These are phyloP conservation scores for Zaprionus gabonicus DNA, from an alignment of 1,140 invertebrate species.

Conservation along the genomic window DNA sequence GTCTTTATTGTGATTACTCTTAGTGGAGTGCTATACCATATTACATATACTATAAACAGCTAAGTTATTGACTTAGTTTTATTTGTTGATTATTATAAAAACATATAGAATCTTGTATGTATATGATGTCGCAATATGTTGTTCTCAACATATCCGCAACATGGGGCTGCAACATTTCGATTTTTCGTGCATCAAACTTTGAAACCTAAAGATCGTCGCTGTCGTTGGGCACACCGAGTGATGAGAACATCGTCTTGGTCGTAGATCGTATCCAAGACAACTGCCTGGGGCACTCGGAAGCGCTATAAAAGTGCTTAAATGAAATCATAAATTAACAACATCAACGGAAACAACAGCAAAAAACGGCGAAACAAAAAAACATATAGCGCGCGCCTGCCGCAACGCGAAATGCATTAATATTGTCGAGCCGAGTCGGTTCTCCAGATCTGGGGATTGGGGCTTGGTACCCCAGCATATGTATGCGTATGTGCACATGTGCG, in stretches of 20 bases:
- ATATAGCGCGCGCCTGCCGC: constrained; percentile 67
- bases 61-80: neutral
- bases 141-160: too few species aligned
- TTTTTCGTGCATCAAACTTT: too few species aligned
- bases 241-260: constrained; percentile 63
- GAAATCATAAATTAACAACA: constrained; percentile 77
- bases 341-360: constrained; percentile 60
- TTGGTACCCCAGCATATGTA: constrained; percentile 53
- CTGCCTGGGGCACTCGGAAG: constrained; percentile 79
- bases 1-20: neutral
- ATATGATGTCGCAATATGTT: too few species aligned
- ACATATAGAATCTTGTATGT: too few species aligned
- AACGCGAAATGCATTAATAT: constrained; percentile 78
- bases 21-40: neutral
- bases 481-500: neutral
- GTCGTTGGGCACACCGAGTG: constrained; percentile 21
- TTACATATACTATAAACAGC: neutral
- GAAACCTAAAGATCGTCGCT: constrained; percentile 1
- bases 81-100: neutral
- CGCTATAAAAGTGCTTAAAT: constrained; percentile 77
- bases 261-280: constrained; percentile 54
- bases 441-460: constrained; percentile 25
- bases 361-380: constrained; percentile 35
- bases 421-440: constrained; percentile 14
- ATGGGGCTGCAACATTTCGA: too few species aligned